phyloP scores from a whole-genome alignment of 2,797 vertebrate genomes.

The Sebastes taczanowskii region DNA sequence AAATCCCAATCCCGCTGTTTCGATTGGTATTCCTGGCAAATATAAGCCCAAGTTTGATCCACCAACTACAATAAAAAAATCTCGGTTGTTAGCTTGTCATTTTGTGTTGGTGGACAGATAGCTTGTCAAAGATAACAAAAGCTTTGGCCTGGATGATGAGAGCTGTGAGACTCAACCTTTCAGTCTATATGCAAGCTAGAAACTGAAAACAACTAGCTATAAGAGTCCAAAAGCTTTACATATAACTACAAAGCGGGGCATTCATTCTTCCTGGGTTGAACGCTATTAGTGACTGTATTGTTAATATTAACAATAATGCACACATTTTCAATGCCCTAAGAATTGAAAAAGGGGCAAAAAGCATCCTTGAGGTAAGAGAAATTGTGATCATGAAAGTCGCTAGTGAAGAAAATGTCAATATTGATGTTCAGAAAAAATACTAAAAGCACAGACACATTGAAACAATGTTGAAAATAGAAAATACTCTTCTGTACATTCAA shows the following conservation, averaged over 20 bases:
- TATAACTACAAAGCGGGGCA: not conserved
- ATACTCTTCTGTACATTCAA: not conserved
- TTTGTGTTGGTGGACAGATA: not conserved
- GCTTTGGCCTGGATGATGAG: not conserved
- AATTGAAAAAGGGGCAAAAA: not conserved
- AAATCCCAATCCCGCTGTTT: not conserved
- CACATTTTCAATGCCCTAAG: not conserved
- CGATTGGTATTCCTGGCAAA: not conserved
- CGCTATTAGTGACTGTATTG: not conserved
- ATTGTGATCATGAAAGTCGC: not conserved
- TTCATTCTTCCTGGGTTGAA: not conserved
- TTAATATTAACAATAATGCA: not conserved
- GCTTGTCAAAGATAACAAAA: not conserved
- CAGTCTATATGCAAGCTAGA: no score
- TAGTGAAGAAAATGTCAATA: not conserved
- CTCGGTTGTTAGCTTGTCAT: not conserved
- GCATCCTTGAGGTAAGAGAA: not conserved
- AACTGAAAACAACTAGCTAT: no score
- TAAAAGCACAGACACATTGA: not conserved
- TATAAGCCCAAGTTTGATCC: not conserved
- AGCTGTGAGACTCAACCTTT: not conserved
- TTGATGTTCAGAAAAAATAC: not conserved
- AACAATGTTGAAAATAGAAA: not conserved
- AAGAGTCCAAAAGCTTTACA: not conserved
- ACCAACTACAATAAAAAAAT: not conserved